phyloP scores from a whole-genome alignment of 2,888 invertebrate species.

The Zygothrica quintamaculata region DNA sequence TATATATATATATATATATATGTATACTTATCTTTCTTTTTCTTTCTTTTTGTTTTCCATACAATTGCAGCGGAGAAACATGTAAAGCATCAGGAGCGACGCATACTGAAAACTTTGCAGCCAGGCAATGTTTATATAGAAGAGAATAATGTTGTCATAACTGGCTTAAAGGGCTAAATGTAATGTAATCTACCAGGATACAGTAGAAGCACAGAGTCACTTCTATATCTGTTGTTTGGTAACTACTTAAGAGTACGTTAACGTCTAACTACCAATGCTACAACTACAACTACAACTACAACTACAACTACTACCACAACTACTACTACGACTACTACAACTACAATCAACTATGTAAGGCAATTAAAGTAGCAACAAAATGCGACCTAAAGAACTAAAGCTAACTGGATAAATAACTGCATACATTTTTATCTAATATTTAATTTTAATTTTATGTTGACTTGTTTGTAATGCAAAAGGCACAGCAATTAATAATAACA shows the following conservation, averaged over 20 bases:
- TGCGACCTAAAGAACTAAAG: slow-evolving; percentile 27
- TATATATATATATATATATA: too few species aligned
- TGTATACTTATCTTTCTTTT: neutral
- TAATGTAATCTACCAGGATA: neutral
- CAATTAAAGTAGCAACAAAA: slow-evolving; percentile 35
- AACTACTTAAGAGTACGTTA: slow-evolving; percentile 55
- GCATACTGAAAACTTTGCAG: slow-evolving; percentile 80
- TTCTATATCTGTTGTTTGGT: too few species aligned
- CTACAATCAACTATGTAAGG: slow-evolving; percentile 26
- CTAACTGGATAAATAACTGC: slow-evolving; percentile 6
- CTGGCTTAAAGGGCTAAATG: slow-evolving; percentile 76
- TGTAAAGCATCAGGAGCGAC: slow-evolving; percentile 81
- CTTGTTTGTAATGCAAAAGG: slow-evolving; percentile 82
- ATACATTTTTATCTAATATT: slow-evolving; percentile 61
- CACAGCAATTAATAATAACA: slow-evolving; percentile 57
- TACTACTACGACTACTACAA: slow-evolving; percentile 1
- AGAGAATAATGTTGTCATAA: slow-evolving; percentile 70
- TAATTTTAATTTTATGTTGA: slow-evolving; percentile 82
- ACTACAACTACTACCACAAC: too few species aligned
- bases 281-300: slow-evolving; percentile 2
- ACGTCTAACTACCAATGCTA: slow-evolving; percentile 8
- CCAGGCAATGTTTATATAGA: slow-evolving; percentile 84
- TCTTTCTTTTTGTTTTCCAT: too few species aligned
- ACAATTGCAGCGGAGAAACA: slow-evolving; percentile 79
- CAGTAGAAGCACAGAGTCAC: too few species aligned